These are phyloP conservation scores for Enteromius mattozi DNA, from an alignment of 2,797 vertebrate genomes.

Conservation along the genomic window DNA sequence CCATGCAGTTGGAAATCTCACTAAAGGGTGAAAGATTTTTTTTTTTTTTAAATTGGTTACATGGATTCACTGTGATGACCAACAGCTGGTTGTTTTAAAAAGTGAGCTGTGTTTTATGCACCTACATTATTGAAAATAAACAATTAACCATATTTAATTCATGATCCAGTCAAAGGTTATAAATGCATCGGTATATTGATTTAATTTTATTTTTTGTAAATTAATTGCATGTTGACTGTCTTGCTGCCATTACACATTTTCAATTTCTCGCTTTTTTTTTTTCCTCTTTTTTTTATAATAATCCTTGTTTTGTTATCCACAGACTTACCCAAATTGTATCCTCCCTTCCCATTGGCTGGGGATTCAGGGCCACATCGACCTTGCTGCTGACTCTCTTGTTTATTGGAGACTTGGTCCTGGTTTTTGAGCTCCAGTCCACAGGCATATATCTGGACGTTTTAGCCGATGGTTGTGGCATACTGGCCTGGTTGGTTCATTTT, in stretches of 20 bases:
- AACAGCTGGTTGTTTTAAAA: neutral
- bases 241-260: no score
- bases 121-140: neutral
- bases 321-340: constrained; percentile 63
- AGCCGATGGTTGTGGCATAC: constrained; percentile 74
- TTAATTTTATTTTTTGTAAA: neutral
- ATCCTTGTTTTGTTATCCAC: constrained; percentile 13
- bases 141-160: neutral
- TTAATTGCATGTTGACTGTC: neutral
- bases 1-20: neutral
- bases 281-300: neutral
- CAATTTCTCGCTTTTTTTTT: no score
- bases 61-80: neutral
- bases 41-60: neutral
- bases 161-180: neutral
- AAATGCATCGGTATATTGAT: neutral
- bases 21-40: neutral
- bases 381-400: constrained; percentile 77
- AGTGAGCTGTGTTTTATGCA: neutral
- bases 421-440: constrained; percentile 73
- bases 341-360: constrained; percentile 80
- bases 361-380: constrained; percentile 77
- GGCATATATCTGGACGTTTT: constrained; percentile 83
- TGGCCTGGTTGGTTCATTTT: constrained; percentile 89
- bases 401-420: constrained; percentile 76